A percentile compares a stretch with the other conserved stretches of the same genome.
Evolutionary conservation across 2,113 vertebrate genomes (phyloP).

Genomic region (Triplophysa dalaica): DNA sequence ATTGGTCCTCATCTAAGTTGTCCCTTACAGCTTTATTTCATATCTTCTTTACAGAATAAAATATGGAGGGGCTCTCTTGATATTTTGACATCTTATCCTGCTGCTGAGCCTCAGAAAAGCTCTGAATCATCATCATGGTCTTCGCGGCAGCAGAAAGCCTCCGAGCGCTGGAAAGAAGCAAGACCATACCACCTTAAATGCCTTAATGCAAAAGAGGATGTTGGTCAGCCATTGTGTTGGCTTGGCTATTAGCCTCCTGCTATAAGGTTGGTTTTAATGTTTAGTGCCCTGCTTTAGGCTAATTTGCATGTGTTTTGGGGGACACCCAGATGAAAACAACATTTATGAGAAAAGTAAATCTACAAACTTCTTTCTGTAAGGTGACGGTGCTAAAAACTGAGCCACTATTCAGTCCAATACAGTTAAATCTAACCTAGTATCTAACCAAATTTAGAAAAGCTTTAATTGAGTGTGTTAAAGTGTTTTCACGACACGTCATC

Average conservation of each 20-base stretch:
- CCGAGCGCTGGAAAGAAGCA: not conserved
- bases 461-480: too few relatives aligned
- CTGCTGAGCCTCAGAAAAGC: not conserved
- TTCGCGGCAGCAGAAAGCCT: slow-evolving; percentile 3
- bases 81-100: not conserved
- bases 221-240: not conserved
- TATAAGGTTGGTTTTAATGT: not conserved
- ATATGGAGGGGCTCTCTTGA: not conserved
- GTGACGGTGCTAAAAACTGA: too few relatives aligned
- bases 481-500: too few relatives aligned
- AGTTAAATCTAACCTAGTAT: too few relatives aligned
- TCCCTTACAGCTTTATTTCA: not conserved
- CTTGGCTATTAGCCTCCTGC: not conserved
- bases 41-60: not conserved
- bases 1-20: not conserved
- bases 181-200: not conserved
- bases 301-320: too few relatives aligned
- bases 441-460: too few relatives aligned
- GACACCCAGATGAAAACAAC: too few relatives aligned
- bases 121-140: not conserved
- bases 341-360: too few relatives aligned
- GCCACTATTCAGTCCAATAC: too few relatives aligned
- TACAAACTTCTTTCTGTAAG: too few relatives aligned
- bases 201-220: not conserved
- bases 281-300: too few relatives aligned